Evolutionary conservation across 2,113 vertebrate genomes (phyloP).

Genomic region (Megalops atlanticus): DNA sequence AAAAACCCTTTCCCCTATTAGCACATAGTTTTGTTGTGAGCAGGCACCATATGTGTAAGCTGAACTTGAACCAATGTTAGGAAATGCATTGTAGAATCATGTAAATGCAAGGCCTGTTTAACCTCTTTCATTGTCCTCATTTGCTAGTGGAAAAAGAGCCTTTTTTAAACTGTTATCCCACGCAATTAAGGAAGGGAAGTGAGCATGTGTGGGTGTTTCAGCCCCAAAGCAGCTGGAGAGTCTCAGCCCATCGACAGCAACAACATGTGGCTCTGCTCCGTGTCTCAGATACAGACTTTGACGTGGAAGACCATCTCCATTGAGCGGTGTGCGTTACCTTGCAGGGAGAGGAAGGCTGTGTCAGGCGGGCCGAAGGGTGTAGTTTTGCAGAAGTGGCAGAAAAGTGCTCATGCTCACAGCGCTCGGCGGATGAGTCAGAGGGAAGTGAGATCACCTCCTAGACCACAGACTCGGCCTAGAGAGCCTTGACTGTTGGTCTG

Average conservation of each 20-base stretch:
- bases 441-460: conserved; percentile 63
- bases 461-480: conserved; percentile 59
- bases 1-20: too few relatives aligned
- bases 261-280: not conserved
- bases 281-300: not conserved
- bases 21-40: too few relatives aligned
- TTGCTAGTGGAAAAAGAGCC: not conserved
- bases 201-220: not conserved
- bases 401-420: not conserved
- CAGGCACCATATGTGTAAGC: too few relatives aligned
- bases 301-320: not conserved
- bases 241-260: not conserved
- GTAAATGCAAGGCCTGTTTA: not conserved
- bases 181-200: not conserved
- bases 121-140: not conserved
- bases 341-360: not conserved
- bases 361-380: not conserved
- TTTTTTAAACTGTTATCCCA: not conserved
- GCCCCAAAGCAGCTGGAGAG: not conserved
- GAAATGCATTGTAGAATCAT: not conserved
- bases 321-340: not conserved
- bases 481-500: not conserved
- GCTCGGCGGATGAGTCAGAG: conserved; percentile 66
- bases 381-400: not conserved
- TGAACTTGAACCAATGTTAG: too few relatives aligned